Evolutionary conservation across 2,113 vertebrate genomes (phyloP), one percentile per base, ranked within the genome.

Genomic region (Chascanopsetta lugubris): DNA sequence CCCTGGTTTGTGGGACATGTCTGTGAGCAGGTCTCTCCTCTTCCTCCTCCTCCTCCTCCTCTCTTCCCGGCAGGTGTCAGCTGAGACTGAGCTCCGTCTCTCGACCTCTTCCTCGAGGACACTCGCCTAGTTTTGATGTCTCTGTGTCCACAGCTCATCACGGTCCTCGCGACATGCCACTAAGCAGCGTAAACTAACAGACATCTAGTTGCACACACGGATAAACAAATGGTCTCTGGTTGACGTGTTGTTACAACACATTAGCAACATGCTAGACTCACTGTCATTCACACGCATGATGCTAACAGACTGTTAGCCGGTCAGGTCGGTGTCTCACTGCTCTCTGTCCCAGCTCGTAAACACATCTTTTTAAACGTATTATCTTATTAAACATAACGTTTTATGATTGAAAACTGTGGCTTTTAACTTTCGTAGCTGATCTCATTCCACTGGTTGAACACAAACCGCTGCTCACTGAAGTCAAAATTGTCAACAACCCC

Each of bases 91-190:
- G 65, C 21, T 2, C 13, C 18, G 3, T 87, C 85, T 22, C 89
- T 77, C 0, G 78, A 65, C 38, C 92, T 86, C 64, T 92, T 93
- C 32, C 80, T 86, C 2, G 72, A 72, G 3, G 77, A 81, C 6
- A 82, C 87, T 25, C 92, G 71, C 53, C 82, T 91, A 1, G 91
- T 68, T 56, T 74, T 72, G 21, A 92, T 55, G 3, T 81, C 73
- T 2, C 29, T 54, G 9, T 20, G 51, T 9, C 45, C 75, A 1
- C 53, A 40, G 46, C 58, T 79, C 89, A 91, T 90, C 0, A 0
- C 69, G 11, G 73, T 21, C 17, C 27, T 7, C 8, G 38, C 4
- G 6, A 3, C 38, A 42, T 18, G 38, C 17, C 13, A 3, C 10
- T 4, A 9, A 34, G 32, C 32, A 11, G 32, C 38, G n/a, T n/a